Percentiles rank a stretch among this genome's conserved stretches.
phyloP scores from a whole-genome alignment of 2,888 invertebrate species.

The Alitta virens region DNA sequence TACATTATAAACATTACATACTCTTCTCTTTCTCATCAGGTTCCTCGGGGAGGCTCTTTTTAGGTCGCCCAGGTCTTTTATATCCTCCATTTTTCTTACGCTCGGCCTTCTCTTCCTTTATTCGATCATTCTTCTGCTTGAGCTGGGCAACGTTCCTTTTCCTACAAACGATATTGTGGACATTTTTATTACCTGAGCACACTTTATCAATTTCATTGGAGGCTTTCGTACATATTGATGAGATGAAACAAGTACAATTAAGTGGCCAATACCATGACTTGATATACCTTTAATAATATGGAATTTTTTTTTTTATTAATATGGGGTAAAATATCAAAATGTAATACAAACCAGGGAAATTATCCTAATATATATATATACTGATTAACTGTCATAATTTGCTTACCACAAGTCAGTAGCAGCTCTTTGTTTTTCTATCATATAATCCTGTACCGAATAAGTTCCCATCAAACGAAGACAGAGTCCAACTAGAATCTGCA shows the following conservation, averaged over 20 bases:
- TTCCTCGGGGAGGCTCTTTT: background rate
- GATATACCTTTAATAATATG: too few species aligned
- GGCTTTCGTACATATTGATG: too few species aligned
- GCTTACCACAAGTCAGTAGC: conserved; percentile 43
- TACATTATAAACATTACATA: too few species aligned
- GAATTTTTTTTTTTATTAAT: too few species aligned
- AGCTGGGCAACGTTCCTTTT: conserved; percentile 36
- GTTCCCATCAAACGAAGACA: conserved; percentile 53
- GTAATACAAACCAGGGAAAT: too few species aligned
- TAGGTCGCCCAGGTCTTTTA: conserved; percentile 17
- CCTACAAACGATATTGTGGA: conserved; percentile 27
- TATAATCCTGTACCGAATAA: conserved; percentile 55
- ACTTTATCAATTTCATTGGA: background rate
- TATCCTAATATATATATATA: too few species aligned
- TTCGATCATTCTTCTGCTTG: conserved; percentile 40
- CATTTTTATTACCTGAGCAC: background rate
- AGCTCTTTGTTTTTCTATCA: conserved; percentile 50
- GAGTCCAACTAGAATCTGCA: conserved; percentile 47
- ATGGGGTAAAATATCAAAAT: too few species aligned
- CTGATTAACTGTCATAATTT: too few species aligned
- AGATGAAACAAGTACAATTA: too few species aligned
- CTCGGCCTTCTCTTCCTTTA: conserved; percentile 33
- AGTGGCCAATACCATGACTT: too few species aligned
- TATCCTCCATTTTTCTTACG: conserved; percentile 23
- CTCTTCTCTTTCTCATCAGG: too few species aligned